phyloP scores from a whole-genome alignment of 2,888 invertebrate genomes.

The Pimpla rufipes region DNA sequence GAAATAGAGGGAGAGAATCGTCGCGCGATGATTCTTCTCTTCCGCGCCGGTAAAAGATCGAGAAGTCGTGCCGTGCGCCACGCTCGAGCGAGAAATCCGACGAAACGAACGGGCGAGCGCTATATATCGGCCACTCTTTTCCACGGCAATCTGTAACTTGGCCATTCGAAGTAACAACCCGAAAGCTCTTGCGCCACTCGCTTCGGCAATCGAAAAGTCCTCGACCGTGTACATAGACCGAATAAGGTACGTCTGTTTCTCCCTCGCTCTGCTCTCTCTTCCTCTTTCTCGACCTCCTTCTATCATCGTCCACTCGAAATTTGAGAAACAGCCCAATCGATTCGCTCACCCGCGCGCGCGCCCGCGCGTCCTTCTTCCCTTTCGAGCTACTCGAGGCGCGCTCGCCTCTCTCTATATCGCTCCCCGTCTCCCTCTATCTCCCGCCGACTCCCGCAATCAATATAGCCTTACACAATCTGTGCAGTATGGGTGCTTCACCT shows the following conservation, averaged over 20 bases:
- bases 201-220: conserved; percentile 48
- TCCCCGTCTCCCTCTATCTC: conserved; percentile 28
- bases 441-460: conserved; percentile 28
- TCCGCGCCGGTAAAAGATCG: conserved; percentile 42
- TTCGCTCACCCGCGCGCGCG: conserved; percentile 46
- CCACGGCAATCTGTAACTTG: conserved; percentile 62
- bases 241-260: conserved; percentile 39
- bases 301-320: conserved; percentile 60
- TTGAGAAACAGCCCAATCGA: conserved; percentile 68
- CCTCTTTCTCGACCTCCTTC: conserved; percentile 48
- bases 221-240: conserved; percentile 41
- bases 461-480: conserved; percentile 27
- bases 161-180: conserved; percentile 63
- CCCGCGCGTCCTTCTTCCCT: conserved; percentile 26
- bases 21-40: conserved; percentile 37
- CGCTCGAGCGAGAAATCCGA: conserved; percentile 27
- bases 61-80: conserved; percentile 50
- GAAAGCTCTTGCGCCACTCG: conserved; percentile 39
- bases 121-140: conserved; percentile 59
- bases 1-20: conserved; percentile 15
- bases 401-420: neutral
- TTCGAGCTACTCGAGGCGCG: conserved; percentile 44
- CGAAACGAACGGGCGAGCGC: conserved; percentile 25
- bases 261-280: conserved; percentile 13
- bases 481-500: conserved; percentile 5